Base-by-base conservation (phyloP, 2,797 vertebrate genomes). In the Galago senegalensis region DNA sequence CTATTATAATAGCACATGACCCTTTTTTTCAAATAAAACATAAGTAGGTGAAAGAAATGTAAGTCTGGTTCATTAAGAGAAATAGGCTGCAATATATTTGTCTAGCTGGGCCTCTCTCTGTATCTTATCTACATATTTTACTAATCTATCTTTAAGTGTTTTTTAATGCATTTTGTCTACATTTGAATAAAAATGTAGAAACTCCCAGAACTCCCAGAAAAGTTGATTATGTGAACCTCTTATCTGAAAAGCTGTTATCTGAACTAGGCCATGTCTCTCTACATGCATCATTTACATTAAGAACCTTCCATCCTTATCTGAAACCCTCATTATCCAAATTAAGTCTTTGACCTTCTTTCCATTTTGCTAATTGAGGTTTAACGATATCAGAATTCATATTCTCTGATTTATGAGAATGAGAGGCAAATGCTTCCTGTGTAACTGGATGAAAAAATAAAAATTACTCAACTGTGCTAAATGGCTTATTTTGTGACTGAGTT, bases 311-410 rank as follows among this genome's bases (percentile, higher is more conserved):
- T 86, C n/a, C 85, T 96, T 97, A 97, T 97, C 97, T 91, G 89
- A 92, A 94, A 75, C 10, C 56, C 58, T 98, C 87, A 97, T 97
- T 97, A 97, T 43, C 96, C 89, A 97, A 94, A 97, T 98, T 91
- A 96, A 95, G 84, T 93, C 63, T 88, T 90, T 97, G 96, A 97
- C 93, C 94, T 97, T 92, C 80, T 89, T 93, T 95, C 89, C 75
- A 95, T 92, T 96, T 97, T 87, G 61, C 73, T 97, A 97, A 94
- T 96, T 96, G 95, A 96, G 75, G 70, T 83, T 97, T 97, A 95
- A 93, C 25, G 21, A 90, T 92, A 96, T 67, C 79, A 82, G 75
- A 90, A 96, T 87, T 94, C n/a, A 73, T 88, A 95, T 70, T 93
- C n/a, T 95, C 81, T 96, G 91, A 94, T 94, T 97, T 92, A 96